A percentile compares a stretch with the other conserved stretches of the same genome.
These are phyloP conservation scores for western clawed frog (Xenopus tropicalis) DNA, from an alignment of 2,113 vertebrate genomes.

Conservation along the genomic window DNA sequence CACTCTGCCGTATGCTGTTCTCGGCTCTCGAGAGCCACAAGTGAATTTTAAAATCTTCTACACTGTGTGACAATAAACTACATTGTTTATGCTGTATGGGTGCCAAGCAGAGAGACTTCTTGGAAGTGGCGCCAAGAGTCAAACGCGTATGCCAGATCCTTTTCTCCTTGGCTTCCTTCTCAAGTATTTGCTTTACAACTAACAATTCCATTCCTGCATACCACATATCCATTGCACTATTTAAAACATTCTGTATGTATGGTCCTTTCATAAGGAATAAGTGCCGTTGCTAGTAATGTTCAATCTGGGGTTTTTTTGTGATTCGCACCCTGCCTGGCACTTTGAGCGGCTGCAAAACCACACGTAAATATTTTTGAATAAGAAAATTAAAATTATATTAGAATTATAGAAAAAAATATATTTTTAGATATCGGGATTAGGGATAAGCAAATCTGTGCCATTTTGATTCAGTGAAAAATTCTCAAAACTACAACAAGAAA, in stretches of 20 bases:
- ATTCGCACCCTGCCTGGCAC: not conserved
- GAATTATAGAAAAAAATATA: too few species aligned
- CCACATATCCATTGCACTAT: not conserved
- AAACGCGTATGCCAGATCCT: conserved; percentile 13
- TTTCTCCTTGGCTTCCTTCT: not conserved
- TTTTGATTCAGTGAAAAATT: too few species aligned
- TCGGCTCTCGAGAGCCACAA: not conserved
- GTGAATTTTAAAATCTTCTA: conserved; percentile 17
- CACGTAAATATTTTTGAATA: too few species aligned
- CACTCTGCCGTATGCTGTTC: not conserved
- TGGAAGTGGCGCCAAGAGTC: conserved; percentile 10
- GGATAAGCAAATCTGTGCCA: too few species aligned
- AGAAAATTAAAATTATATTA: too few species aligned
- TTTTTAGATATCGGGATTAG: too few species aligned
- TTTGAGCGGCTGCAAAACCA: too few species aligned
- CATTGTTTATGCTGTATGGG: conserved; percentile 21
- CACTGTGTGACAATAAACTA: conserved; percentile 31
- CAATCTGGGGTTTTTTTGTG: too few species aligned
- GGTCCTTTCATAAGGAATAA: too few species aligned
- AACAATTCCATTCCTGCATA: not conserved
- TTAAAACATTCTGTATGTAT: too few species aligned
- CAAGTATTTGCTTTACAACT: not conserved
- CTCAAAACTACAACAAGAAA: too few species aligned
- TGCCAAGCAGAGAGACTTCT: conserved; percentile 29
- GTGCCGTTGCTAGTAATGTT: too few species aligned